Evolutionary conservation across 1,140 invertebrate genomes (phyloP).

Genomic region (Hylaeus anthracinus): DNA sequence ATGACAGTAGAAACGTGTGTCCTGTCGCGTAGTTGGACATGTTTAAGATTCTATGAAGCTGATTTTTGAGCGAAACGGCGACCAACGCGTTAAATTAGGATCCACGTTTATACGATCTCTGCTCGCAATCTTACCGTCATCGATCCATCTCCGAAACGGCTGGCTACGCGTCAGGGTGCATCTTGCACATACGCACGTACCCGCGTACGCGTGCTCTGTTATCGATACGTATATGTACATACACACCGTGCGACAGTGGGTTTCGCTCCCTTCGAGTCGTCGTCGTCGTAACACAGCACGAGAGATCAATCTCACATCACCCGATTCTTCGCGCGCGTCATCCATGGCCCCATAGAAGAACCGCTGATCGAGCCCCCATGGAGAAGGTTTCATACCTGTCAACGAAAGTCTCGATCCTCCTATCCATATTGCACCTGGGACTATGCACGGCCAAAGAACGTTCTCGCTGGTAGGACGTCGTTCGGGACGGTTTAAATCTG

Average conservation of each 20-base stretch:
- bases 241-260: slow-evolving; percentile 36
- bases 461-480: neutral
- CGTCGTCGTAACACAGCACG: slow-evolving; percentile 47
- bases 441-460: neutral
- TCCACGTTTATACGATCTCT: no score
- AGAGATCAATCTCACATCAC: slow-evolving; percentile 51
- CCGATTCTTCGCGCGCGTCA: neutral
- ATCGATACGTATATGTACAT: slow-evolving; percentile 34
- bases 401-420: slow-evolving; percentile 14
- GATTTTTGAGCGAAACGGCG: no score
- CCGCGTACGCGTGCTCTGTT: slow-evolving; percentile 41
- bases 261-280: slow-evolving; percentile 23
- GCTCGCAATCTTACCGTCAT: no score
- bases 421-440: slow-evolving; percentile 19
- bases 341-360: neutral
- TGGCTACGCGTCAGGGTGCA: no score
- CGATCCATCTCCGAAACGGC: no score
- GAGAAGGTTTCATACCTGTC: slow-evolving; percentile 25
- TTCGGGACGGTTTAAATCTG: neutral
- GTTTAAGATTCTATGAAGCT: no score
- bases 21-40: no score
- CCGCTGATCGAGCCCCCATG: slow-evolving; percentile 8
- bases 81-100: no score
- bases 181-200: slow-evolving; percentile 28
- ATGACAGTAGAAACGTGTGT: no score